A percentile compares a stretch with the other conserved stretches of the same genome.
Conservation (phyloP, 2,113 vertebrate genomes). For the Clarias magur region DNA sequence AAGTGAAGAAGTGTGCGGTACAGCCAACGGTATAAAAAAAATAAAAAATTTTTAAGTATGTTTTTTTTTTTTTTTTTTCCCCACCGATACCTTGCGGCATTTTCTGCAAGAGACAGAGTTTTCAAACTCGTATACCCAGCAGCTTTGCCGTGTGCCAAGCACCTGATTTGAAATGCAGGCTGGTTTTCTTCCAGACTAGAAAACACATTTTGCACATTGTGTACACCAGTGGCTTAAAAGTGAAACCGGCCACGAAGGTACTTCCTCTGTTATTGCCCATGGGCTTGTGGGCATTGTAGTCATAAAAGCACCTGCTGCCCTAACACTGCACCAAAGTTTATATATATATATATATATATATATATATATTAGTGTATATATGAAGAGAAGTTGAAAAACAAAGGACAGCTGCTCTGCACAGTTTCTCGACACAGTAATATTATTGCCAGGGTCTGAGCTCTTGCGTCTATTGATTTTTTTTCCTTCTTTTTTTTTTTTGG, state of each 20-base stretch:
- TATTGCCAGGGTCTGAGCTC: slow-evolving; percentile 6
- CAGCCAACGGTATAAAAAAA: neutral
- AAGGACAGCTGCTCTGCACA: slow-evolving; percentile 7
- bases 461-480: slow-evolving; percentile 28
- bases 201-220: slow-evolving; percentile 1
- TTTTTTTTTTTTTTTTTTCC: neutral
- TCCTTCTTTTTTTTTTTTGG: neutral
- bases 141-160: neutral
- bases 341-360: neutral
- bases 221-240: slow-evolving; percentile 9
- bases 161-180: slow-evolving; percentile 12
- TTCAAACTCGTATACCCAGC: neutral
- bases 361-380: neutral
- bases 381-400: slow-evolving; percentile 10
- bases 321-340: slow-evolving; percentile 8
- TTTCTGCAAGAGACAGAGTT: neutral
- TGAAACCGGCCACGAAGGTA: neutral
- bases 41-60: too few relatives aligned
- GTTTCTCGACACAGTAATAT: slow-evolving; percentile 8
- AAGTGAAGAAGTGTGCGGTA: neutral
- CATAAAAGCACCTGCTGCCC: slow-evolving; percentile 8
- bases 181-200: neutral
- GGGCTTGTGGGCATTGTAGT: slow-evolving; percentile 23
- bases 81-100: neutral
- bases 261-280: slow-evolving; percentile 27